phyloP scores from a whole-genome alignment of 2,888 invertebrate genomes.

The Agriopis leucophaearia region DNA sequence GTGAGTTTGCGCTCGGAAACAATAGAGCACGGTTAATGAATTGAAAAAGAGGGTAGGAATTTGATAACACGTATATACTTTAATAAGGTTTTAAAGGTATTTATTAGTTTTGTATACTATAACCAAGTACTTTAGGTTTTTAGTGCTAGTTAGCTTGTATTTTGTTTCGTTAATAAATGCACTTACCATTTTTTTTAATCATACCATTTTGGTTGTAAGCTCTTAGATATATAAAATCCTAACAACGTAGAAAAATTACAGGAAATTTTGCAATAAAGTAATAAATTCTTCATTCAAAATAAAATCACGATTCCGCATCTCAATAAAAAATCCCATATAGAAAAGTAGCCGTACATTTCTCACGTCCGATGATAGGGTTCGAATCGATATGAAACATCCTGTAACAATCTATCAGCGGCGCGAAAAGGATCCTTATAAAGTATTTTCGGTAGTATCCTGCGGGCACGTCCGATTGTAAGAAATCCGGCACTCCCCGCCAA shows the following conservation, averaged over 20 bases:
- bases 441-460: constrained; percentile 70
- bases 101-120: no score
- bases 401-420: constrained; percentile 70
- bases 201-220: no score
- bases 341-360: constrained; percentile 49
- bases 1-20: constrained; percentile 20
- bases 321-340: constrained; percentile 33
- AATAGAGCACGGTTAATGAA: constrained; percentile 2
- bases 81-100: background rate
- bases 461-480: constrained; percentile 67
- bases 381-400: constrained; percentile 73
- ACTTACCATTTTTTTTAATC: no score
- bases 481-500: constrained; percentile 57
- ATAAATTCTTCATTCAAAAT: constrained; percentile 17
- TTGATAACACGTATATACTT: background rate
- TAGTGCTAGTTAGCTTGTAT: background rate
- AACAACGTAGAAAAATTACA: background rate
- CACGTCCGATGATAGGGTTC: constrained; percentile 57
- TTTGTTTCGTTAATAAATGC: no score
- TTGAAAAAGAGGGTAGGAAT: background rate
- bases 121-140: no score
- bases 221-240: no score
- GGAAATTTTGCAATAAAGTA: constrained; percentile 2
- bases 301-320: constrained; percentile 35
- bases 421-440: constrained; percentile 66